Evolutionary conservation across 1,140 invertebrate genomes (phyloP), one percentile per base, ranked within the genome.

Genomic region (Pemphigus obesinymphae): DNA sequence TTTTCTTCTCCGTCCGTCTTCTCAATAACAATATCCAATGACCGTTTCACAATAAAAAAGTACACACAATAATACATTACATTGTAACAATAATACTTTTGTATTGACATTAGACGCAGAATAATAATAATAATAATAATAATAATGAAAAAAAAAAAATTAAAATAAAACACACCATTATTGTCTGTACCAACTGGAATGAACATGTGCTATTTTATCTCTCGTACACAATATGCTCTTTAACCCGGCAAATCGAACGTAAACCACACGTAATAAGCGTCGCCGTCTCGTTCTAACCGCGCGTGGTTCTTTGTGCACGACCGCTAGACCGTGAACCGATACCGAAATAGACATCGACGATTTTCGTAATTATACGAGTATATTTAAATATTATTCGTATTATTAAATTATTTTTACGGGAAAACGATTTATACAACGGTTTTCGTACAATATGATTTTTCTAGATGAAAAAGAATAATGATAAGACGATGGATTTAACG

Each of bases 11-110:
- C 31, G 63, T 40, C 17, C 26, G 13, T 58, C 17, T 58, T 58
- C n/a, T 55, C 61, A 29, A 63, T 23, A 17, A 43, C 23, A 78
- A 61, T 80, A 80, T 80, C 55, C 76, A 29, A 80, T 61, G 76
- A 31, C 76, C 55, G 55, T 63, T 45, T 31, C 11, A 31, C 76
- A 61, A 80, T 45, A 11, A 13, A 1, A 17, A 31, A 7, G 17
- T 31, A 50, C 31, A 17, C 48, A n/a, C 3, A 11, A 37, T 34
- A 17, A 37, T 31, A n/a, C 10, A 11, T 45, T 11, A 34, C 20
- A 61, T 43, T 78, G 37, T 43, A 10, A 58, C 37, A 58, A 23
- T 8, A 58, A 26, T 43, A 78, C 20, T 43, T 43, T 80, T 6
- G 17, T 80, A 61, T 61, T 20, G 76, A 45, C 73, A 40, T 58